A percentile compares a stretch with the other conserved stretches of the same genome.
These are phyloP conservation scores for Frankliniella intonsa DNA, from an alignment of 2,888 invertebrate species.

Conservation along the genomic window DNA sequence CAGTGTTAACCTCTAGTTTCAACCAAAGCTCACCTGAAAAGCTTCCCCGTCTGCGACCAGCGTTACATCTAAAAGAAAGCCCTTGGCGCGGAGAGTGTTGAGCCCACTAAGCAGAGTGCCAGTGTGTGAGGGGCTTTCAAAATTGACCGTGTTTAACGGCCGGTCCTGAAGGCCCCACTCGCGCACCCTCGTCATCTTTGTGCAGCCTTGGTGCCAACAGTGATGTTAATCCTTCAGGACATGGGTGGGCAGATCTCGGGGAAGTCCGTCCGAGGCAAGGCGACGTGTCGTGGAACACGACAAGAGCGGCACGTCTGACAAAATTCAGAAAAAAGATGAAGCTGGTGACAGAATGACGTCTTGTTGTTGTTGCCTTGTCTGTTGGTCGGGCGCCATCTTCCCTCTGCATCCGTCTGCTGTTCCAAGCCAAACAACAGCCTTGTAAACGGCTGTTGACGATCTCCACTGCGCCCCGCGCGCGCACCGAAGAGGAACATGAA, in stretches of 20 bases:
- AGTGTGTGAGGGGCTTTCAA: conserved; percentile 54
- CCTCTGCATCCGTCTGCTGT: no score
- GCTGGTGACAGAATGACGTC: background rate
- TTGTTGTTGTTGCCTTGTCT: background rate
- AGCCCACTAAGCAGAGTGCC: conserved; percentile 56
- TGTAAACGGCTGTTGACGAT: no score
- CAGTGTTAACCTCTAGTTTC: background rate
- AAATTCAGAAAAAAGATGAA: background rate
- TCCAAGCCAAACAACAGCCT: no score
- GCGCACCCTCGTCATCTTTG: background rate
- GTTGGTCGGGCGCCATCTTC: no score
- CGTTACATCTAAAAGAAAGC: conserved; percentile 62
- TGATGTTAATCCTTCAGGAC: background rate
- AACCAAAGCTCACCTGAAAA: conserved; percentile 49
- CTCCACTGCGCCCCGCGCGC: no score
- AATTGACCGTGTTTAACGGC: conserved; percentile 49
- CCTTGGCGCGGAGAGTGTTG: conserved; percentile 56
- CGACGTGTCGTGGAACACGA: background rate
- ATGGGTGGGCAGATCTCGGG: background rate
- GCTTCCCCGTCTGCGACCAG: conserved; percentile 60
- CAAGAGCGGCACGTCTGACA: background rate
- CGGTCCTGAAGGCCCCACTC: conserved; percentile 38
- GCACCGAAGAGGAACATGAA: no score
- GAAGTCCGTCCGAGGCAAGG: background rate
- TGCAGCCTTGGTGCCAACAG: background rate